A percentile compares a stretch with the other conserved stretches of the same genome.
These are phyloP conservation scores for Cyrtorhinus lividipennis DNA, from an alignment of 1,140 invertebrate species.

Conservation along the genomic window DNA sequence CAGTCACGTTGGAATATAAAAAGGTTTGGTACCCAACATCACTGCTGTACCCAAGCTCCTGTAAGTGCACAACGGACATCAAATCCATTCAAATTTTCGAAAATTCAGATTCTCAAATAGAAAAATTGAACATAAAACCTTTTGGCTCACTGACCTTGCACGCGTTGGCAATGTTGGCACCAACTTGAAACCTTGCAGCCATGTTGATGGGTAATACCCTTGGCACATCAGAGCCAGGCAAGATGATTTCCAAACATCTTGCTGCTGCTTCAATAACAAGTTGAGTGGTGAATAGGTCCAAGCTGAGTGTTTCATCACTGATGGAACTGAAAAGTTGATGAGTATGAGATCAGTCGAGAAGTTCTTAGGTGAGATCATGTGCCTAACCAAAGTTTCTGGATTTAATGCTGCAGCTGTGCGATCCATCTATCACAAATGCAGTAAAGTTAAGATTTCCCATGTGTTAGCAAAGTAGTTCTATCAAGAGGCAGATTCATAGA, in stretches of 20 bases:
- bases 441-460: too few relatives aligned
- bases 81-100: conserved; percentile 1
- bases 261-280: conserved; percentile 56
- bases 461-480: too few relatives aligned
- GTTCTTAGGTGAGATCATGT: too few relatives aligned
- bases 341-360: too few relatives aligned
- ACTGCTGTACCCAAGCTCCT: conserved; percentile 74
- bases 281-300: conserved; percentile 59
- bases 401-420: too few relatives aligned
- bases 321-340: too few relatives aligned
- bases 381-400: too few relatives aligned
- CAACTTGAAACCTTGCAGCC: conserved; percentile 44
- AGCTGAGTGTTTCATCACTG: conserved; percentile 48
- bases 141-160: conserved; percentile 38
- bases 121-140: conserved; percentile 19
- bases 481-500: too few relatives aligned
- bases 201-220: conserved; percentile 48
- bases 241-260: conserved; percentile 57
- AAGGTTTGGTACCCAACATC: conserved; percentile 93
- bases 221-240: conserved; percentile 45
- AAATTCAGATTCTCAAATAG: neutral
- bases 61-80: too few relatives aligned
- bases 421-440: too few relatives aligned
- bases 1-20: conserved; percentile 76
- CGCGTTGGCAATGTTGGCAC: conserved; percentile 42